phyloP scores from a whole-genome alignment of 2,888 invertebrate species.

The Zaprionus lineosus region DNA sequence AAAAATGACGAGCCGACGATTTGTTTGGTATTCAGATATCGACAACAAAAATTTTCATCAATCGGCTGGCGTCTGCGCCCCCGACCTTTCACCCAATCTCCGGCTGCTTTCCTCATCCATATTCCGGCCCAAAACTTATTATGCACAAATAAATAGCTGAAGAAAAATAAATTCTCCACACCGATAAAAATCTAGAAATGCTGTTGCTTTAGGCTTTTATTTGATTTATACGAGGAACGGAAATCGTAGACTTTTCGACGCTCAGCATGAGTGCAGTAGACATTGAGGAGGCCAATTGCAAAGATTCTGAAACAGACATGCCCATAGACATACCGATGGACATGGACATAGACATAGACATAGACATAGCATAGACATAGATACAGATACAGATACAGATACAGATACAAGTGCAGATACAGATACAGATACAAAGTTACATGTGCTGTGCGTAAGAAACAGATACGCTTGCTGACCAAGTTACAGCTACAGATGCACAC shows the following conservation, averaged over 20 bases:
- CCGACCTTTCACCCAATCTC: conserved; percentile 2
- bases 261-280: conserved; percentile 77
- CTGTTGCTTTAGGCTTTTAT: conserved; percentile 46
- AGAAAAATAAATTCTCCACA: conserved; percentile 30
- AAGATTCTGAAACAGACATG: not conserved
- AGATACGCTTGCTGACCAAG: conserved; percentile 1
- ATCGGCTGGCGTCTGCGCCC: conserved; percentile 48
- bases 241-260: conserved; percentile 80
- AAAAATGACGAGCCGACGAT: conserved; percentile 77
- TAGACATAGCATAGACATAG: no score
- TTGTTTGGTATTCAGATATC: conserved; percentile 75
- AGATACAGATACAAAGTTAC: conserved; percentile 3
- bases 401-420: conserved; percentile 15
- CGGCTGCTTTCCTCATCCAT: not conserved
- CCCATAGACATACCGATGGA: no score
- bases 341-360: no score
- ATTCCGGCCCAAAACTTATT: conserved; percentile 59
- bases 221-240: conserved; percentile 76
- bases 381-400: no score
- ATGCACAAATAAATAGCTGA: conserved; percentile 70
- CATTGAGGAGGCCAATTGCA: conserved; percentile 50
- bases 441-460: not conserved
- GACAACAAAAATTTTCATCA: conserved; percentile 49
- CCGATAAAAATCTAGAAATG: conserved; percentile 54
- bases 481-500: conserved; percentile 8